Percentiles rank a stretch among this genome's conserved stretches.
Conservation (phyloP, 2,113 vertebrate species). For the Heliornis fulica region DNA sequence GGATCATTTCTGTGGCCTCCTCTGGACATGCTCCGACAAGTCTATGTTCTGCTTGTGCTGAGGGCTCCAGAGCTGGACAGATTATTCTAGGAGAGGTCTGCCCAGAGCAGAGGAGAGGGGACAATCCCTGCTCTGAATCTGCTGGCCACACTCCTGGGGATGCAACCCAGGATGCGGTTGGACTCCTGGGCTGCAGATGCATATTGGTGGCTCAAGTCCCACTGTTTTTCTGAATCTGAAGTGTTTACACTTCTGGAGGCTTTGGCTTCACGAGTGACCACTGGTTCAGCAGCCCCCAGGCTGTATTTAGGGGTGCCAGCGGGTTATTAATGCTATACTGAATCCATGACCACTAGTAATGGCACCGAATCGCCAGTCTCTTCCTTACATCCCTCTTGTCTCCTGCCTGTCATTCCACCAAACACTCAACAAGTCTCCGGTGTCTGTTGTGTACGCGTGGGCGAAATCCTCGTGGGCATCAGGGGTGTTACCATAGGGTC, state of each 20-base stretch:
- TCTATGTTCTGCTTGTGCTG: no score
- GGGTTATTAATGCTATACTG: background rate
- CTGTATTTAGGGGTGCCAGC: background rate
- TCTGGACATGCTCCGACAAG: no score
- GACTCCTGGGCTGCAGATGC: no score
- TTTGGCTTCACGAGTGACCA: background rate
- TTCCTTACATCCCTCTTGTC: background rate
- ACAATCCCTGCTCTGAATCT: no score
- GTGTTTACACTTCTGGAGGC: background rate
- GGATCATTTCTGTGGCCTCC: no score
- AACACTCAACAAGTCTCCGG: background rate
- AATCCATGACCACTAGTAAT: background rate
- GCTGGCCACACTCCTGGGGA: no score
- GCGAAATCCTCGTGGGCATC: background rate
- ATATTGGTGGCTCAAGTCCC: no score
- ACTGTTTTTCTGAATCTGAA: background rate
- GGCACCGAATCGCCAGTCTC: background rate
- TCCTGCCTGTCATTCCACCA: background rate
- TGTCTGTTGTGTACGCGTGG: background rate
- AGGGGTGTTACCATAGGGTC: background rate
- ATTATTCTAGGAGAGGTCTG: no score
- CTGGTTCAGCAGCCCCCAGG: background rate
- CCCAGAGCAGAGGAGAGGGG: no score
- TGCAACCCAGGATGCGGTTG: no score
- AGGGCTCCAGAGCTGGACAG: no score